Base-by-base conservation (phyloP, 1,140 invertebrate genomes). In the Bombus confusus region DNA sequence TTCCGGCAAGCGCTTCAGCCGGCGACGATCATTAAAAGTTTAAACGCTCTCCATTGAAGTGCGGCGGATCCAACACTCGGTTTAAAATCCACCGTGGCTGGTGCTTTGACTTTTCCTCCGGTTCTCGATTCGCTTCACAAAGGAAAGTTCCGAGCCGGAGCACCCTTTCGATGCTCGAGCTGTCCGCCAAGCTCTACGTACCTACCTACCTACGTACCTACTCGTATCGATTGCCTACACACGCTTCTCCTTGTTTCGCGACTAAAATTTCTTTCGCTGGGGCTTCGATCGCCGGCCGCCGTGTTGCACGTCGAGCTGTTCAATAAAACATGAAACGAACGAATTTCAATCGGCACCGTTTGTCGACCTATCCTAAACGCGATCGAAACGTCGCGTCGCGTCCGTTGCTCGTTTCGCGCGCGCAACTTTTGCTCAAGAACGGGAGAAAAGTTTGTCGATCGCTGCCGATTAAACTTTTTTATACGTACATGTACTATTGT, bases 21-120 rank as follows among this genome's bases (percentile, higher is more conserved):
- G 89, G 88, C 92, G 90, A 91, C 89, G 92, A 92, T 93, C 93
- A 93, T 94, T 94, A 94, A 94, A 94, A 94, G 89, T 94, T 93
- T 93, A 94, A 94, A 92, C 91, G 93, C 90, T 80, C 88, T 86
- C 88, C 75, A 93, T 93, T 93, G 88, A 93, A 89, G 90, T 87
- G 84, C 91, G 87, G 80, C 87, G 88, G 87, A 93, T 92, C 90
- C 90, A 80, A 91, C 87, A 88, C 90, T 91, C 91, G 88, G 87
- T 90, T 92, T 80, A 88, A 92, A 94, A 91, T 93, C 89, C 84
- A 89, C 80, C 80, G 84, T 87, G 88, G 88, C 88, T 47, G 86
- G 74, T 87, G 84, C 86, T 86, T 76, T 82, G 68, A 83, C 89
- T 91, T 87, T 86, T 85, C 75, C 87, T 73, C 52, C 72, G 47